Evolutionary conservation across 2,797 vertebrate genomes (phyloP).

Genomic region (Esox lucius): DNA sequence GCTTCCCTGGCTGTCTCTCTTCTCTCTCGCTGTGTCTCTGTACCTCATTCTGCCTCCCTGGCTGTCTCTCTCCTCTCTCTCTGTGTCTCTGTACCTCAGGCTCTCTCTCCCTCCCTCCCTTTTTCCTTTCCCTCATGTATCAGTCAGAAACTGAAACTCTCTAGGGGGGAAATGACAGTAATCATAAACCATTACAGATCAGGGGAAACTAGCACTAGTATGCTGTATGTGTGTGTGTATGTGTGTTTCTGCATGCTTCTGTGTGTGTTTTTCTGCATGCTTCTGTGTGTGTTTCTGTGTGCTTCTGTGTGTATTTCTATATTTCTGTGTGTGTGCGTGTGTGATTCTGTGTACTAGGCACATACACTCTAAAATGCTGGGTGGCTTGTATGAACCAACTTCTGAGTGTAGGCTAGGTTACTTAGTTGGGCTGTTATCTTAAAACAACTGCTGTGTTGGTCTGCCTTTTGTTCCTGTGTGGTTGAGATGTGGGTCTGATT

Average conservation of each 20-base stretch:
- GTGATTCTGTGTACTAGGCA: not conserved
- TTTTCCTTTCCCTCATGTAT: no score
- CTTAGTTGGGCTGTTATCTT: no score
- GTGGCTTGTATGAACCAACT: not conserved
- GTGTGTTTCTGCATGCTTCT: constrained; percentile 7
- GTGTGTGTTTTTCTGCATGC: not conserved
- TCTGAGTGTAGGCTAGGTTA: no score
- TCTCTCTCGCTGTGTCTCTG: constrained; percentile 1
- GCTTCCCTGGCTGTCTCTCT: constrained; percentile 17
- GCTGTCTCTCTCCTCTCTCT: constrained; percentile 9
- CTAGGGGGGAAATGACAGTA: not conserved
- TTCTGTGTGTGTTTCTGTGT: constrained; percentile 4
- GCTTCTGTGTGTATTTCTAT: constrained; percentile 1
- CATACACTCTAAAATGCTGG: not conserved
- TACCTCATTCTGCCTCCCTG: constrained; percentile 13
- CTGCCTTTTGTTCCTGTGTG: no score
- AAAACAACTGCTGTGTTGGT: no score
- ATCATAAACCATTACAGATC: not conserved
- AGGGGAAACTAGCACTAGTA: not conserved
- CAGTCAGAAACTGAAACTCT: not conserved
- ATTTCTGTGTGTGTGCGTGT: no score
- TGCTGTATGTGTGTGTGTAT: not conserved
- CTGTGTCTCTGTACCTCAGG: constrained; percentile 7
- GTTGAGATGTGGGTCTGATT: no score
- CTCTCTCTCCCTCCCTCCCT: not conserved